Evolutionary conservation across 2,888 invertebrate genomes (phyloP).

Genomic region (Bombylius discolor): DNA sequence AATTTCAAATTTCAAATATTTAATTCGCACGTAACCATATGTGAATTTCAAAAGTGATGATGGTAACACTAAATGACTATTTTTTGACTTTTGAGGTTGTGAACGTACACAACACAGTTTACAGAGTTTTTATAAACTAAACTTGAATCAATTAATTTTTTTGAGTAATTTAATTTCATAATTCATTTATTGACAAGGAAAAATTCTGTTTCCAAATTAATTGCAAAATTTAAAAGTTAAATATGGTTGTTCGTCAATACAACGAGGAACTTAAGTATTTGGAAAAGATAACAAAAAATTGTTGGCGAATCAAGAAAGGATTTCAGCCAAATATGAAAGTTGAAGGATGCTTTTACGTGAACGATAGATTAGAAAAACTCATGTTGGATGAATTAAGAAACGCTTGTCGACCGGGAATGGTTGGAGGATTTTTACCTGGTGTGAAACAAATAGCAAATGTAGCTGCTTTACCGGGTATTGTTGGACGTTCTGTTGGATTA

Average conservation of each 20-base stretch:
- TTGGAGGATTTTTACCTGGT: constrained; percentile 95
- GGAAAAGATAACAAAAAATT: constrained; percentile 71
- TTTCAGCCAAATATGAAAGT: constrained; percentile 99
- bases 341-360: constrained; percentile 95
- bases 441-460: constrained; percentile 99
- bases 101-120: too few relatives aligned
- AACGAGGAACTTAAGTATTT: constrained; percentile 87
- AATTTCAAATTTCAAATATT: too few relatives aligned
- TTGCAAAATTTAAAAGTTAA: constrained; percentile 15
- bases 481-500: constrained; percentile 82
- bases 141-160: too few relatives aligned
- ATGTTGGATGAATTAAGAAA: constrained; percentile 96
- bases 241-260: constrained; percentile 81
- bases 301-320: constrained; percentile 94
- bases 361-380: constrained; percentile 74
- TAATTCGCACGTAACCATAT: too few relatives aligned
- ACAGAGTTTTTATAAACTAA: too few relatives aligned
- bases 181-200: too few relatives aligned
- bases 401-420: constrained; percentile 74
- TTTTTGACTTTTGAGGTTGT: too few relatives aligned
- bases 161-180: too few relatives aligned
- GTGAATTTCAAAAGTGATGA: too few relatives aligned
- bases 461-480: constrained; percentile 94
- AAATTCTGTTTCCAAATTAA: too few relatives aligned
- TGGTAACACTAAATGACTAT: too few relatives aligned